phyloP scores from a whole-genome alignment of 2,797 vertebrate species.

The Philypnodon macrostomus region DNA sequence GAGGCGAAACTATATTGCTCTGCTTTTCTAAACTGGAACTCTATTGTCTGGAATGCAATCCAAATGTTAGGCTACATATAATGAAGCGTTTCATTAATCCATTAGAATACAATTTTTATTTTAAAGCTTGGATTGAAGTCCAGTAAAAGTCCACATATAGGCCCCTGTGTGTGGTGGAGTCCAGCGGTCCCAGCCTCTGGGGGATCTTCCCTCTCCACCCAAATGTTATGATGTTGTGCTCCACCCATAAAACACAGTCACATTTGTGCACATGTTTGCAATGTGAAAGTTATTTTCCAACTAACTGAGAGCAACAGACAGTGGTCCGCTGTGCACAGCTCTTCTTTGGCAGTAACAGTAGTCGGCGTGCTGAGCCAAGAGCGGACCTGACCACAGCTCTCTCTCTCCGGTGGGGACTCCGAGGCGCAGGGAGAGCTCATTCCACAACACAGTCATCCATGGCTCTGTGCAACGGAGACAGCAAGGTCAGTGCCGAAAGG shows the following conservation, averaged over 20 bases:
- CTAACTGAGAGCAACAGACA: constrained; percentile 32
- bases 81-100: too few species aligned
- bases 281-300: constrained; percentile 33
- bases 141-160: not conserved
- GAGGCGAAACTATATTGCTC: too few species aligned
- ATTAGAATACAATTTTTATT: too few species aligned
- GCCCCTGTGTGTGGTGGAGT: not conserved
- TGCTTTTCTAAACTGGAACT: too few species aligned
- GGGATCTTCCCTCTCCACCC: constrained; percentile 8
- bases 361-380: constrained; percentile 58
- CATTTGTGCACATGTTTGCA: constrained; percentile 41
- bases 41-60: too few species aligned
- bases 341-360: constrained; percentile 53
- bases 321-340: constrained; percentile 17
- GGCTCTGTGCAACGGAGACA: constrained; percentile 97
- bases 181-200: constrained; percentile 24
- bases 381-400: constrained; percentile 26
- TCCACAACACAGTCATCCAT: constrained; percentile 78
- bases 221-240: constrained; percentile 37
- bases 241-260: constrained; percentile 55
- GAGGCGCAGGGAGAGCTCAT: constrained; percentile 57
- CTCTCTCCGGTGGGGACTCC: constrained; percentile 51
- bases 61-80: too few species aligned
- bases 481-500: constrained; percentile 87
- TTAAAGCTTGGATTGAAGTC: not conserved